Evolutionary conservation across 2,888 invertebrate species (phyloP), one percentile per base, ranked within the genome.

Genomic region (Andrena bicolor): DNA sequence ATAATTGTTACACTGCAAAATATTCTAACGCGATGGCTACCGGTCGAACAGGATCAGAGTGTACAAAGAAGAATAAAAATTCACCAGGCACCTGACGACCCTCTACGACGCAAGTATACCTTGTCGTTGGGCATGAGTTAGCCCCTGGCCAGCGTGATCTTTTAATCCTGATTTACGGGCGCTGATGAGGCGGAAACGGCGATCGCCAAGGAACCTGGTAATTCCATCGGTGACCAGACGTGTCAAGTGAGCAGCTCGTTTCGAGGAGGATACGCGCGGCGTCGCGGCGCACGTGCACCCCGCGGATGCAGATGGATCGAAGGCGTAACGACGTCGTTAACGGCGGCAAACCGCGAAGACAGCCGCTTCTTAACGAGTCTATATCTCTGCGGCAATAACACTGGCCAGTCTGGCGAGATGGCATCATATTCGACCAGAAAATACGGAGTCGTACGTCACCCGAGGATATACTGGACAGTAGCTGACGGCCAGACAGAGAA

Each of bases 241-340:
- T 63, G 77, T 61, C 68, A 53, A 56, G 51, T 58, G 82, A 60
- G 66, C 81, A 78, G 65, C 65, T 76, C 73, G 64, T 77, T 73
- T 41, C 48, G 61, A 13, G 49, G 51, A 16, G 10, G 51, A 41
- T 28, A 10, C 61, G 75, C 71, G 41, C 61, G 30, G 49, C 74
- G 63, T 60, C 76, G 76, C 75, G 49, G 56, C 64, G 74, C 74
- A 73, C 72, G 70, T 80, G 84, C 74, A 70, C 65, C 66, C 48
- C 73, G 70, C 78, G 49, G 63, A 73, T 76, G 84, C 75, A 69
- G 78, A 88, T 77, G 76, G 68, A 80, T 84, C 82, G 80, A 70
- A 68, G 65, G 76, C 79, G 85, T 89, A 88, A 90, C 88, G 89
- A 89, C 85, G 89, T 90, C 90, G 90, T 90, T 90, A 90, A 90